Percentiles rank a stretch among this genome's conserved stretches.
Conservation (phyloP, 2,888 invertebrate species). For the Phasia obesa region DNA sequence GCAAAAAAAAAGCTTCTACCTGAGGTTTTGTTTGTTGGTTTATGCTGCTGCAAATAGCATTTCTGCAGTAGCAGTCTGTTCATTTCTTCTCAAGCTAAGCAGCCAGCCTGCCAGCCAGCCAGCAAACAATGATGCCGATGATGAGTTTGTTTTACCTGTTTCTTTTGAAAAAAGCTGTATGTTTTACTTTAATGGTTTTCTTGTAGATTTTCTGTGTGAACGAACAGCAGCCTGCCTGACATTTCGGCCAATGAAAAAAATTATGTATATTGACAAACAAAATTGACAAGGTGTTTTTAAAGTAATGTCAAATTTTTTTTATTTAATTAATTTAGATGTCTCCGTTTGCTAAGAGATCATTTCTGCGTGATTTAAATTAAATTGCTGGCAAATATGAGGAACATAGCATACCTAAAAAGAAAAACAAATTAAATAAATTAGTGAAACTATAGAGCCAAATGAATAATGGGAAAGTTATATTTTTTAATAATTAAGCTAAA, state of each 20-base stretch:
- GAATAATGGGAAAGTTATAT: no score
- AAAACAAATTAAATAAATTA: constrained; percentile 25
- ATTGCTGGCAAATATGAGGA: not conserved
- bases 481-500: no score
- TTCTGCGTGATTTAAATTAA: constrained; percentile 10
- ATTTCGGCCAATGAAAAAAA: constrained; percentile 7
- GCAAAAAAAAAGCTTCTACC: constrained; percentile 18
- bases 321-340: constrained; percentile 17
- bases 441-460: not conserved
- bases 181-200: constrained; percentile 41
- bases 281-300: constrained; percentile 65
- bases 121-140: constrained; percentile 38
- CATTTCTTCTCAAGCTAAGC: constrained; percentile 26
- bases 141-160: constrained; percentile 52
- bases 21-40: constrained; percentile 25
- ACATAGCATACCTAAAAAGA: constrained; percentile 58
- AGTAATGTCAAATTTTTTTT: constrained; percentile 49
- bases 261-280: constrained; percentile 42
- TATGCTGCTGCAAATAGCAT: constrained; percentile 6
- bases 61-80: constrained; percentile 50
- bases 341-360: not conserved
- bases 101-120: constrained; percentile 33
- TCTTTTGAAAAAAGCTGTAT: constrained; percentile 22
- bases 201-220: constrained; percentile 32
- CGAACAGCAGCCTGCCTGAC: constrained; percentile 14